phyloP scores from a whole-genome alignment of 2,888 invertebrate genomes.

The Petrolisthes cinctipes region DNA sequence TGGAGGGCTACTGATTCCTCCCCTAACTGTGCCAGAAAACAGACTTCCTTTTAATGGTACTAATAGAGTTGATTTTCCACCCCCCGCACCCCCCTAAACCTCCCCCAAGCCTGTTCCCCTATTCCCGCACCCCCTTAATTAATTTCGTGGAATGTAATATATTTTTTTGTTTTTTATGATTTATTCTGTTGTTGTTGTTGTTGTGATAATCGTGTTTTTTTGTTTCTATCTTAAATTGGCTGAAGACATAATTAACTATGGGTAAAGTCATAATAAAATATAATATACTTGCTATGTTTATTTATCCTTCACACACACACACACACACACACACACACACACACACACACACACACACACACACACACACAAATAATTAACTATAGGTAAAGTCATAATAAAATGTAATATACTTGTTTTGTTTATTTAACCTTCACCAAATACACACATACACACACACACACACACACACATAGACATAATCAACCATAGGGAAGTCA shows the following conservation, averaged over 20 bases:
- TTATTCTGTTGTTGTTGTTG: not conserved
- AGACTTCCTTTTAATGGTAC: no score
- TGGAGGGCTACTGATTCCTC: no score
- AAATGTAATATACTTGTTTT: no score
- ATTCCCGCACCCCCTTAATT: no score
- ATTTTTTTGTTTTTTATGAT: no score
- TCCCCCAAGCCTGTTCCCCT: no score
- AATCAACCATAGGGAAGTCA: not conserved
- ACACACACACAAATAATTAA: conserved; percentile 11
- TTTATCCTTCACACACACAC: not conserved
- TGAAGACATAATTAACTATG: not conserved
- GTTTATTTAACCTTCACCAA: not conserved
- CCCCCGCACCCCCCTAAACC: no score
- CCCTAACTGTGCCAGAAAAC: no score
- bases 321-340: conserved; percentile 7
- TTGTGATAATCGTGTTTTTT: not conserved
- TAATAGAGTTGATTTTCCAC: no score
- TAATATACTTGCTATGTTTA: not conserved
- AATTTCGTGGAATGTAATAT: no score
- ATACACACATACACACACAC: conserved; percentile 3
- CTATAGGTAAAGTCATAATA: not conserved
- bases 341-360: conserved; percentile 10
- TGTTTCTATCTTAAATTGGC: not conserved
- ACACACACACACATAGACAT: not conserved
- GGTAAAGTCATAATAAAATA: not conserved